Conservation (phyloP, 2,888 invertebrate species). For the Andrena chrysosceles region DNA sequence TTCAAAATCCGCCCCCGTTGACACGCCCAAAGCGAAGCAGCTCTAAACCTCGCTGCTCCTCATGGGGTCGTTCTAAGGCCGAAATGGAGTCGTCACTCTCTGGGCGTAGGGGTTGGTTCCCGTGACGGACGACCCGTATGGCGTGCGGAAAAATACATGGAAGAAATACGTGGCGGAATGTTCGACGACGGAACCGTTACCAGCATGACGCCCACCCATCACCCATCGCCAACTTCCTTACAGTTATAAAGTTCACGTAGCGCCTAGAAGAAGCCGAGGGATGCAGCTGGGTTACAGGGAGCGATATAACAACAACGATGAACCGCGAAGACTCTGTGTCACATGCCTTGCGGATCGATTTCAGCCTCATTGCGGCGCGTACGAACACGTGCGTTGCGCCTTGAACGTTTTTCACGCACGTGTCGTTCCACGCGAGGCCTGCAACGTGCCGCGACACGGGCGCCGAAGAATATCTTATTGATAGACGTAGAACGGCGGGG, state of each 20-base stretch:
- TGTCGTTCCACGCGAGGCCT: conserved; percentile 7
- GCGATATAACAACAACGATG: conserved; percentile 20
- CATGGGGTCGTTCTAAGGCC: conserved; percentile 1
- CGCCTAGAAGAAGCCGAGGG: background rate
- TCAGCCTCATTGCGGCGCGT: background rate
- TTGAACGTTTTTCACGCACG: background rate
- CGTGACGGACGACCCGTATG: conserved; percentile 49
- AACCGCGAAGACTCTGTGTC: conserved; percentile 43
- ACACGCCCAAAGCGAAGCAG: background rate
- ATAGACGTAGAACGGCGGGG: conserved; percentile 10
- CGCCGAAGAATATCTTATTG: too few relatives aligned
- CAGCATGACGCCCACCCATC: conserved; percentile 1
- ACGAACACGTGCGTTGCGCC: background rate
- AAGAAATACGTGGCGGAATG: conserved; percentile 59
- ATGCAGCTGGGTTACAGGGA: conserved; percentile 14
- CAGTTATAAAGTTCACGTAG: conserved; percentile 65
- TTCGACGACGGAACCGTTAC: conserved; percentile 46
- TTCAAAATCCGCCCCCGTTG: background rate
- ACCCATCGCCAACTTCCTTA: conserved; percentile 37
- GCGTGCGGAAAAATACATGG: conserved; percentile 49
- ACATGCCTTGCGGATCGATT: conserved; percentile 51
- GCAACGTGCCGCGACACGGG: background rate
- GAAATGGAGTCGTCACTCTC: conserved; percentile 43
- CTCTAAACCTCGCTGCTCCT: background rate
- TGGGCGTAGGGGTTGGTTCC: conserved; percentile 33